Evolutionary conservation across 2,888 invertebrate genomes (phyloP).

Genomic region (Papilio demoleus): DNA sequence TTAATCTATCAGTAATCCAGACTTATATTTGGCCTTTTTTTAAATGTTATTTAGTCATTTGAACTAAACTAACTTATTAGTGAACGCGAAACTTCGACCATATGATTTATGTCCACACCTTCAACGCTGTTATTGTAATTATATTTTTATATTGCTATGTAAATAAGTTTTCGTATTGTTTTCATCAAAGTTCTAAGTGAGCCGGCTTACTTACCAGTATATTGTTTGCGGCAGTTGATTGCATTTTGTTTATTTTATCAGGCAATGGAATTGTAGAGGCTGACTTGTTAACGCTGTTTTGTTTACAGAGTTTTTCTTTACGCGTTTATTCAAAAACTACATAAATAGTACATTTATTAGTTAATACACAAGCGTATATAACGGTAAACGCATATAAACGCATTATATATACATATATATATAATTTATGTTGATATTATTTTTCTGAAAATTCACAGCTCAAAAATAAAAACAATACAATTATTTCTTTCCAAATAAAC

Average conservation of each 20-base stretch:
- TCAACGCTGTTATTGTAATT: not conserved
- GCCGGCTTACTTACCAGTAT: not conserved
- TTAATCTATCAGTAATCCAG: too few species aligned
- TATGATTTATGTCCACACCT: not conserved
- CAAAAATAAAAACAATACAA: too few species aligned
- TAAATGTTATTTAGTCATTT: too few species aligned
- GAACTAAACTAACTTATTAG: too few species aligned
- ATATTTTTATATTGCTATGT: not conserved
- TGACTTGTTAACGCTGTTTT: not conserved
- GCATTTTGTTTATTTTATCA: conserved; percentile 19
- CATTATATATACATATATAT: too few species aligned
- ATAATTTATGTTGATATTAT: too few species aligned
- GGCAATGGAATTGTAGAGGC: not conserved
- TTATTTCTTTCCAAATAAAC: not conserved
- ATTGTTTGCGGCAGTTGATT: conserved; percentile 18
- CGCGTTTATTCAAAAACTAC: not conserved
- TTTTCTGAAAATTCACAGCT: too few species aligned
- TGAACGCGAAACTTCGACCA: too few species aligned
- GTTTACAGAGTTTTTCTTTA: not conserved
- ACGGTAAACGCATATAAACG: too few species aligned
- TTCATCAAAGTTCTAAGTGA: conserved; percentile 7
- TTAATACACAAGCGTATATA: too few species aligned
- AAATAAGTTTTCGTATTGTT: not conserved
- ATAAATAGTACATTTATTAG: too few species aligned
- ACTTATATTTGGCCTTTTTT: too few species aligned